Percentiles rank a stretch among this genome's conserved stretches.
phyloP scores from a whole-genome alignment of 2,888 invertebrate species.

The Hirtodrosophila histrioides region DNA sequence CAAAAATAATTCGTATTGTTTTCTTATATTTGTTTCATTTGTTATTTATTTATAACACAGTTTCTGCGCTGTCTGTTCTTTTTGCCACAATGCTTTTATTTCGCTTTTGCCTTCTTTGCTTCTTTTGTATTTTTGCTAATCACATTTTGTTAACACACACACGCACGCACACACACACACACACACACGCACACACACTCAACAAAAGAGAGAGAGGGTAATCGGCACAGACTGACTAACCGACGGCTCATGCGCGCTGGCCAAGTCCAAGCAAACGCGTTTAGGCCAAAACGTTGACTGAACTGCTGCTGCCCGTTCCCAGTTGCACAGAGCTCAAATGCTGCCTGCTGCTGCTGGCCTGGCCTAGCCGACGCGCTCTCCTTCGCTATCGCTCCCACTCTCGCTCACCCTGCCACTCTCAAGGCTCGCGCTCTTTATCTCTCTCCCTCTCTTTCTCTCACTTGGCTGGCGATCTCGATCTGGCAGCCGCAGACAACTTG shows the following conservation, averaged over 20 bases:
- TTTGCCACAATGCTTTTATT: constrained; percentile 62
- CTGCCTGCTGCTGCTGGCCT: constrained; percentile 12
- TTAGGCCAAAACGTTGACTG: constrained; percentile 82
- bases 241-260: constrained; percentile 68
- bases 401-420: constrained; percentile 16
- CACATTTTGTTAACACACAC: constrained; percentile 78
- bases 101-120: constrained; percentile 60
- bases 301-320: constrained; percentile 42
- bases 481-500: constrained; percentile 27
- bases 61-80: constrained; percentile 53
- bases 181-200: constrained; percentile 23
- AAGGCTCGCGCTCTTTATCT: background rate
- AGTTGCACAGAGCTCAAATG: constrained; percentile 8
- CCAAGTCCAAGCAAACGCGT: constrained; percentile 75
- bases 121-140: constrained; percentile 79
- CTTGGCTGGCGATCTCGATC: constrained; percentile 26
- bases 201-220: constrained; percentile 22
- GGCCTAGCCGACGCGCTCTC: background rate
- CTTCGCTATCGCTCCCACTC: constrained; percentile 1
- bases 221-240: constrained; percentile 49
- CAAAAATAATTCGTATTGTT: constrained; percentile 35
- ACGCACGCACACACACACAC: constrained; percentile 22
- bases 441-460: background rate
- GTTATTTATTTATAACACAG: constrained; percentile 42
- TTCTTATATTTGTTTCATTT: constrained; percentile 16